Percentiles rank a stretch among this genome's conserved stretches.
phyloP scores from a whole-genome alignment of 2,113 vertebrate species.

The Pteruthius melanotis region DNA sequence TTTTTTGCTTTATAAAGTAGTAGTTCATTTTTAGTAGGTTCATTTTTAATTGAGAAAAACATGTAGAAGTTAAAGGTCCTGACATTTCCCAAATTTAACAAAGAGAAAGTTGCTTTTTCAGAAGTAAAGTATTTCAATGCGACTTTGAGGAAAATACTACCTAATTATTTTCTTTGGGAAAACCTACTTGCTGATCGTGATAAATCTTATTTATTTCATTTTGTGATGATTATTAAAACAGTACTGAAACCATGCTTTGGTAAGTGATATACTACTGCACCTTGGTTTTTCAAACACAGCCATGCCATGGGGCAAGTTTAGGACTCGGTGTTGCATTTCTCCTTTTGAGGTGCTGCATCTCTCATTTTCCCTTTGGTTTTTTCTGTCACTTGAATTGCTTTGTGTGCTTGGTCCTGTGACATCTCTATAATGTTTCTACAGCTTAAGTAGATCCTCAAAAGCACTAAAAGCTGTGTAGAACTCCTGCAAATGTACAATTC shows the following conservation, averaged over 20 bases:
- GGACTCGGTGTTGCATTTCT: neutral
- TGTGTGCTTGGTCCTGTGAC: neutral
- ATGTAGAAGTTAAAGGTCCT: neutral
- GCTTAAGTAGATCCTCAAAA: neutral
- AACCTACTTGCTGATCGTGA: neutral
- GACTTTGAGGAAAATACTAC: neutral
- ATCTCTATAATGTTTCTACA: neutral
- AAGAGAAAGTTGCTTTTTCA: neutral
- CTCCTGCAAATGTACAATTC: neutral
- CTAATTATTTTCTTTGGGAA: neutral
- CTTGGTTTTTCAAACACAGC: neutral
- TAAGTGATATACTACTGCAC: neutral
- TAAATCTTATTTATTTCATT: neutral
- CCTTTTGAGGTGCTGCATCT: neutral
- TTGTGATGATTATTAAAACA: neutral
- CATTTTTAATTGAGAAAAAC: neutral
- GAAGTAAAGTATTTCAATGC: neutral
- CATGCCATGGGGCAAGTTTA: neutral
- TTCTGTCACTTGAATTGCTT: neutral
- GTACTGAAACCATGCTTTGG: neutral
- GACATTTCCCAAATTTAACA: neutral
- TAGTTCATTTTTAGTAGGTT: neutral
- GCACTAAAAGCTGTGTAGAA: neutral
- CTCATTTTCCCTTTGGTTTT: neutral
- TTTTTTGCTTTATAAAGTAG: neutral